Conservation (phyloP, 2,113 vertebrate genomes). For the Paedocypris sp. region DNA sequence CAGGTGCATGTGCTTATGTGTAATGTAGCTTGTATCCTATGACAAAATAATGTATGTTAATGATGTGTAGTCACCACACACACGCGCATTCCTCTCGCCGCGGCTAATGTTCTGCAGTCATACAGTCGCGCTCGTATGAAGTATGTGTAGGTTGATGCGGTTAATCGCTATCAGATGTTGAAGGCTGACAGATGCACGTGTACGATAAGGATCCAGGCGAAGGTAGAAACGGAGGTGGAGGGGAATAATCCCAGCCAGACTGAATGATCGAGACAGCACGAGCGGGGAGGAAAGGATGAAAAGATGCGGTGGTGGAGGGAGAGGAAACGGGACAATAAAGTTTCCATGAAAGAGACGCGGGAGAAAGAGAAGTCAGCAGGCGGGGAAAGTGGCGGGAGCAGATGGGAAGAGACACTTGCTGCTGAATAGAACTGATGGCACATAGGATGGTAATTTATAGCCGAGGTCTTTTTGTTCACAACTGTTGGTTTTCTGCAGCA, state of each 20-base stretch:
- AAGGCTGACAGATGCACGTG: not conserved
- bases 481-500: not conserved
- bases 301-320: not conserved
- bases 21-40: not conserved
- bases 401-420: not conserved
- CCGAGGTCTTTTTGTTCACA: not conserved
- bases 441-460: not conserved
- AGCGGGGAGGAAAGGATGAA: not conserved
- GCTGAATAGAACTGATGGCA: not conserved
- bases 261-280: constrained; percentile 2
- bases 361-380: not conserved
- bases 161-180: constrained; percentile 13
- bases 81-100: not conserved
- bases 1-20: not conserved
- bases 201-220: not conserved
- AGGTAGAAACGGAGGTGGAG: not conserved
- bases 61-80: not conserved
- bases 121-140: not conserved
- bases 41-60: not conserved
- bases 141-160: not conserved
- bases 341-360: not conserved
- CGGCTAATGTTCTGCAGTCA: not conserved
- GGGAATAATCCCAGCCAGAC: constrained; percentile 6
- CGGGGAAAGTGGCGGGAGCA: not conserved
- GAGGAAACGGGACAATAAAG: too few species aligned